phyloP scores from a whole-genome alignment of 2,888 invertebrate species.

The Eurois occulta region DNA sequence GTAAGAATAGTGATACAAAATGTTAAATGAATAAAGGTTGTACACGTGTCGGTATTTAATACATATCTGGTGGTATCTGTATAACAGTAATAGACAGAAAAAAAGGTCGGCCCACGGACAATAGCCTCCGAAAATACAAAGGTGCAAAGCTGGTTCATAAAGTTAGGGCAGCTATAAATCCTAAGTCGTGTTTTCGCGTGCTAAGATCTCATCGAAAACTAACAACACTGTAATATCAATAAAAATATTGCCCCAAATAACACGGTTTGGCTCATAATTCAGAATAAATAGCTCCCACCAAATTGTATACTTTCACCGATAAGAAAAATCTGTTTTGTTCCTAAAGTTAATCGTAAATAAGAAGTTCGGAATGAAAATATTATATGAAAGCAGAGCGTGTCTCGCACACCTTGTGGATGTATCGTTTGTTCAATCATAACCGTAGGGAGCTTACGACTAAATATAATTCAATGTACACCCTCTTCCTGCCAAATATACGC shows the following conservation, averaged over 20 bases:
- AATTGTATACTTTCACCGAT: constrained; percentile 54
- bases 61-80: constrained; percentile 67
- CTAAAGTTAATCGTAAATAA: constrained; percentile 60
- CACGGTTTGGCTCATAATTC: constrained; percentile 58
- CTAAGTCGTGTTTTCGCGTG: constrained; percentile 60
- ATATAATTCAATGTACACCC: constrained; percentile 90
- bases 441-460: constrained; percentile 87
- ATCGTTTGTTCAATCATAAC: constrained; percentile 88
- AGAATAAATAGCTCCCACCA: constrained; percentile 48
- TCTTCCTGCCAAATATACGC: constrained; percentile 89
- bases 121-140: constrained; percentile 41
- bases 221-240: constrained; percentile 62
- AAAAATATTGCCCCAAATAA: constrained; percentile 65
- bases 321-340: constrained; percentile 39
- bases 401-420: constrained; percentile 87
- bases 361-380: constrained; percentile 72
- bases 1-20: constrained; percentile 76
- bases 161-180: constrained; percentile 42
- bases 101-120: constrained; percentile 20
- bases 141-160: constrained; percentile 33
- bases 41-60: constrained; percentile 71
- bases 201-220: constrained; percentile 51
- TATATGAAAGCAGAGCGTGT: constrained; percentile 77
- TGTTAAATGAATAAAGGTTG: constrained; percentile 68
- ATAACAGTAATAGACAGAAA: constrained; percentile 39